Conservation (phyloP, 1,140 invertebrate genomes). For the Diabrotica virgifera region DNA sequence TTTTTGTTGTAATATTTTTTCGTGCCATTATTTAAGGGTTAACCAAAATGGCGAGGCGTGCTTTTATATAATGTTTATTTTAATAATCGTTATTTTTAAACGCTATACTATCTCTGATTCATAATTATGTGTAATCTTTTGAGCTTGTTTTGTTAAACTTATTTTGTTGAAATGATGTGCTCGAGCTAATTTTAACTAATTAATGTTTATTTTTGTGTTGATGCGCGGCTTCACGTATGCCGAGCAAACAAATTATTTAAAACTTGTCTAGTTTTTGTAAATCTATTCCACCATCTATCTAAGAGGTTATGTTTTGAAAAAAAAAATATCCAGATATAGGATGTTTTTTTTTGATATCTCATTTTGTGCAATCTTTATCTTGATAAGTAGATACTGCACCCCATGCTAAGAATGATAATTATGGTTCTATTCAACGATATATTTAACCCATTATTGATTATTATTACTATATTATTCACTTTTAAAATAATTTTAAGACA, state of each 20-base stretch:
- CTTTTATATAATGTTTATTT: conserved; percentile 41
- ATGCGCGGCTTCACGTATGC: conserved; percentile 12
- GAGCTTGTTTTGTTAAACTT: conserved; percentile 15
- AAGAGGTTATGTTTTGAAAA: conserved; percentile 39
- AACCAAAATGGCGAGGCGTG: conserved; percentile 44
- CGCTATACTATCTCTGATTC: conserved; percentile 1
- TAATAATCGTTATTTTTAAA: conserved; percentile 30
- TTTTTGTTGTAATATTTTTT: conserved; percentile 43
- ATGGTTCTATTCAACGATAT: too few species aligned
- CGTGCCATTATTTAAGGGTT: conserved; percentile 43
- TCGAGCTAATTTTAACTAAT: conserved; percentile 24
- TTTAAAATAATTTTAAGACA: too few species aligned
- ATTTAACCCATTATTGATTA: too few species aligned
- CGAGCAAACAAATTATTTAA: conserved; percentile 18
- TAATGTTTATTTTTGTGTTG: conserved; percentile 26
- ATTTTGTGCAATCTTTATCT: background rate
- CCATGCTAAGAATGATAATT: conserved; percentile 19
- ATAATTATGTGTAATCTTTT: background rate
- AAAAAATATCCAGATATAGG: background rate
- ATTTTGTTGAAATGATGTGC: conserved; percentile 19
- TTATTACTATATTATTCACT: too few species aligned
- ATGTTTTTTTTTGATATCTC: background rate
- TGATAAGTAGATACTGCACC: conserved; percentile 5
- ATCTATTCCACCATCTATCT: conserved; percentile 7
- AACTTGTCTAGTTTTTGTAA: conserved; percentile 12